phyloP scores from a whole-genome alignment of 35 echinoderm and acorn worm genomes.

The Heliocidaris tuberculata region DNA sequence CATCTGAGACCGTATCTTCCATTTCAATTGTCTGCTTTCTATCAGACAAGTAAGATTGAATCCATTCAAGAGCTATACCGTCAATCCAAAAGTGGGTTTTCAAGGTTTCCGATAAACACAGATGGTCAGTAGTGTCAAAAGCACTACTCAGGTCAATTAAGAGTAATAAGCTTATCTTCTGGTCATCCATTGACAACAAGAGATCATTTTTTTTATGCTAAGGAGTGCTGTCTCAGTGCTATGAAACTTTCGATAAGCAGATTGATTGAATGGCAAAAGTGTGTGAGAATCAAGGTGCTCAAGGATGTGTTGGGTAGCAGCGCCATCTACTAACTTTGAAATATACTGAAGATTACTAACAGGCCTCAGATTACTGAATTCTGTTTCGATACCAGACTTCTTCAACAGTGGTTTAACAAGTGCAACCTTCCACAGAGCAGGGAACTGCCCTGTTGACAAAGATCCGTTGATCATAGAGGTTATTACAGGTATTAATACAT shows the following conservation, averaged over 20 bases:
- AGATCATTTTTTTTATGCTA: constrained; percentile 35
- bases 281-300: constrained; percentile 35
- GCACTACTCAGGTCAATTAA: constrained; percentile 18
- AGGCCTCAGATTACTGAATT: constrained; percentile 47
- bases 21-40: constrained; percentile 47
- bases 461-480: constrained; percentile 32
- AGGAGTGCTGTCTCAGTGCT: constrained; percentile 40
- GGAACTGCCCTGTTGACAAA: constrained; percentile 39
- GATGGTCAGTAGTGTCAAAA: constrained; percentile 39
- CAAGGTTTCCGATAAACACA: background rate
- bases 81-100: constrained; percentile 21
- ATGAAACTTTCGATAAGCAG: constrained; percentile 27
- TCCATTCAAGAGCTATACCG: constrained; percentile 18
- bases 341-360: constrained; percentile 51
- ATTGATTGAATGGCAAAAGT: constrained; percentile 44
- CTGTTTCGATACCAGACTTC: constrained; percentile 13
- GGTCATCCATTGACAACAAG: background rate
- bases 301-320: constrained; percentile 28
- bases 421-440: constrained; percentile 28
- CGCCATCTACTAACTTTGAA: constrained; percentile 41
- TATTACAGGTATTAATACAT: constrained; percentile 43
- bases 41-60: constrained; percentile 43
- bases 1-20: background rate
- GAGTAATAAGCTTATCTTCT: too few relatives aligned
- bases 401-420: constrained; percentile 37